Evolutionary conservation across 1,140 invertebrate genomes (phyloP).

Genomic region (Lepidurus couesii): DNA sequence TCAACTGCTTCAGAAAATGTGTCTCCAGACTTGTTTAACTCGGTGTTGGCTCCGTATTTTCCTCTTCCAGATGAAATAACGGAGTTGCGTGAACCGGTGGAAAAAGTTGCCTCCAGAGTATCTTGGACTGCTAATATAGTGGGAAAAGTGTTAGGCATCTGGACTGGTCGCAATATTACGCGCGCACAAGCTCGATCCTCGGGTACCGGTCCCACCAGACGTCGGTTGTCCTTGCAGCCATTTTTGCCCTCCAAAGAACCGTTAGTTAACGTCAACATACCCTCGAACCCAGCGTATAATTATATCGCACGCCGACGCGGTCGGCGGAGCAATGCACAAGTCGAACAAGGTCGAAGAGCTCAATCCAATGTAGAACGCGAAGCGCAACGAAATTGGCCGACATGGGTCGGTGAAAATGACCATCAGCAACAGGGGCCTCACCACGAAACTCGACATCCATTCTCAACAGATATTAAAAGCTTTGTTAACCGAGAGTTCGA

Average conservation of each 20-base stretch:
- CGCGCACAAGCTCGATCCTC: not conserved
- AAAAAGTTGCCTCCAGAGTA: not conserved
- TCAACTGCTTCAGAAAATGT: not conserved
- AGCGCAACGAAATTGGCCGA: conserved; percentile 10
- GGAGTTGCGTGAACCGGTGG: not conserved
- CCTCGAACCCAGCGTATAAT: not conserved
- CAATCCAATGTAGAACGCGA: not conserved
- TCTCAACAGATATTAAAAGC: not conserved
- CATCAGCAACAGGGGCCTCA: not conserved
- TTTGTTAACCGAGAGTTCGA: not conserved
- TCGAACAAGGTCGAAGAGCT: conserved; percentile 6
- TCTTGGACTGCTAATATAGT: not conserved
- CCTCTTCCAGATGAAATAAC: not conserved
- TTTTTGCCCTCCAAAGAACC: not conserved
- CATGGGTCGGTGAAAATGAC: not conserved
- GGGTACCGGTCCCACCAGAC: not conserved
- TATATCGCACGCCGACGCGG: not conserved
- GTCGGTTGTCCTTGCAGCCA: not conserved
- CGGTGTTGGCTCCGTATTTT: not conserved
- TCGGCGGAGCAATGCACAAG: conserved; percentile 11
- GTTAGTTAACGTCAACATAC: not conserved
- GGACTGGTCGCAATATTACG: not conserved
- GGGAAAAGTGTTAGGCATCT: conserved; percentile 11
- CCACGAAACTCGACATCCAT: not conserved
- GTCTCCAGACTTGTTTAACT: not conserved